These are phyloP conservation scores for Drosophila lacteicornis DNA, from an alignment of 1,140 invertebrate genomes.

Conservation along the genomic window DNA sequence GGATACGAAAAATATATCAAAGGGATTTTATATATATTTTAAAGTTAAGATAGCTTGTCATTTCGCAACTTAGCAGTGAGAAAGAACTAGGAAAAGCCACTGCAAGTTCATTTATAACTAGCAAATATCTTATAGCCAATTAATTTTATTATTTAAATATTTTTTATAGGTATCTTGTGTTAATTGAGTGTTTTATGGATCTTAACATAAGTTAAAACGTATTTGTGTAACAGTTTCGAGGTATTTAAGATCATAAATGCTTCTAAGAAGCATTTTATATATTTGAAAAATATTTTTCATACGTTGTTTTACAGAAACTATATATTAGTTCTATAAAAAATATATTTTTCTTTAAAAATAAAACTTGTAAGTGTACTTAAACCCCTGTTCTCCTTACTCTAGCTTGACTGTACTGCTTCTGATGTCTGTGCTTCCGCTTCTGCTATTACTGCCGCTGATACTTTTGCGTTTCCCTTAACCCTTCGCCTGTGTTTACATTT, in stretches of 20 bases:
- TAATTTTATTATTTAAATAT: not conserved
- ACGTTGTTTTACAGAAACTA: too few relatives aligned
- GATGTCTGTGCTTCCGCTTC: slow-evolving; percentile 4
- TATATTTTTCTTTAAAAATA: too few relatives aligned
- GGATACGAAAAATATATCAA: not conserved
- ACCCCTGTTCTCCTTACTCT: not conserved
- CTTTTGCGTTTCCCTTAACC: slow-evolving; percentile 29
- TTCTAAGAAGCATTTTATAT: too few relatives aligned
- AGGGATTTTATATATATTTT: not conserved
- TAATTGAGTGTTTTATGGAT: not conserved
- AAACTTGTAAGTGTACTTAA: too few relatives aligned
- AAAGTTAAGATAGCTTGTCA: not conserved
- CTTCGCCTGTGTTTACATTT: slow-evolving; percentile 74
- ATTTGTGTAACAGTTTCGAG: not conserved
- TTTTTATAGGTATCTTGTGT: too few relatives aligned
- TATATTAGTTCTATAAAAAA: too few relatives aligned
- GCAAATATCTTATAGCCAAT: not conserved
- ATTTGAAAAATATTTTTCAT: not conserved
- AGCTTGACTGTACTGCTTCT: slow-evolving; percentile 17
- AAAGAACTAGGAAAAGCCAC: not conserved
- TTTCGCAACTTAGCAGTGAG: not conserved
- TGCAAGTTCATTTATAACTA: not conserved
- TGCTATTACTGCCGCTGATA: slow-evolving; percentile 21
- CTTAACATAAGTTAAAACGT: not conserved
- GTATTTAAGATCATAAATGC: too few relatives aligned